Conservation (phyloP, 2,888 invertebrate genomes). For the Villa cingulata region DNA sequence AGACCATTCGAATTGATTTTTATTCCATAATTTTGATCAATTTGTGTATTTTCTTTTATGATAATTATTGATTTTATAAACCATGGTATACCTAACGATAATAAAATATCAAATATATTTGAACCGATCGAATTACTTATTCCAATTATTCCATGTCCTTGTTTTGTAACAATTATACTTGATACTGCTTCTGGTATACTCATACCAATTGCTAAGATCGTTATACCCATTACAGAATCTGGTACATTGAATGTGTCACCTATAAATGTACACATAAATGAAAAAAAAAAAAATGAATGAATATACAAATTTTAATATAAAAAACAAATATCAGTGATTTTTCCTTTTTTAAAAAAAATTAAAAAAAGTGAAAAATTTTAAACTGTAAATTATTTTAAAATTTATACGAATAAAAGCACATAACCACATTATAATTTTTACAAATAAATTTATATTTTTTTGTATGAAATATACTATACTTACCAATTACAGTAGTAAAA, state of each 20-base stretch:
- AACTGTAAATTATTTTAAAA: too few species aligned
- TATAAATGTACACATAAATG: too few species aligned
- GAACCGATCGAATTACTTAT: constrained; percentile 71
- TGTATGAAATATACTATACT: too few species aligned
- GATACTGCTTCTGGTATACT: constrained; percentile 79
- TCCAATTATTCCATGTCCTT: constrained; percentile 49
- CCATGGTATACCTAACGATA: constrained; percentile 69
- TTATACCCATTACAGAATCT: constrained; percentile 74
- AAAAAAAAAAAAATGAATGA: too few species aligned
- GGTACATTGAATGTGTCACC: constrained; percentile 68
- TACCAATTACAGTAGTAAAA: constrained; percentile 71
- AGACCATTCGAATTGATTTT: constrained; percentile 62
- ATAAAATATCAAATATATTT: constrained; percentile 66
- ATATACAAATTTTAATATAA: too few species aligned
- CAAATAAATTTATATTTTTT: too few species aligned
- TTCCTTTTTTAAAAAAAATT: background rate
- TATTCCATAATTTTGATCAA: constrained; percentile 37
- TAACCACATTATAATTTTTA: too few species aligned
- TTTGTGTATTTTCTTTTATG: constrained; percentile 44
- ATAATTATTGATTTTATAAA: constrained; percentile 51
- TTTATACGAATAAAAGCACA: too few species aligned
- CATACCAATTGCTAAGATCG: constrained; percentile 72
- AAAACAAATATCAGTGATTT: too few species aligned
- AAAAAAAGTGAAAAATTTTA: background rate
- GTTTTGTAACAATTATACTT: constrained; percentile 67